Conservation (phyloP, 2,797 vertebrate genomes). For the Muraenolepis orangiensis region DNA sequence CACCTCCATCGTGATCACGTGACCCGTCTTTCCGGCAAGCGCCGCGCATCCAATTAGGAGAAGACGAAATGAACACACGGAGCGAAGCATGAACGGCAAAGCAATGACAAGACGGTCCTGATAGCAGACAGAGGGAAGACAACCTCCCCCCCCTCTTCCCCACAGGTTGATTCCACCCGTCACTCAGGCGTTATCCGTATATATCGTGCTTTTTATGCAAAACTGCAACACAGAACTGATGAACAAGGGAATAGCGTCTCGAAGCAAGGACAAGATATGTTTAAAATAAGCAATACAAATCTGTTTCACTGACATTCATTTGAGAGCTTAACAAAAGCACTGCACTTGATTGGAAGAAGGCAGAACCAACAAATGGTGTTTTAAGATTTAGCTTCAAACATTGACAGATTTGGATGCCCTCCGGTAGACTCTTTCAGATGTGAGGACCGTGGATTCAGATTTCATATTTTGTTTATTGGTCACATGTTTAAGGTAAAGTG, state of each 20-base stretch:
- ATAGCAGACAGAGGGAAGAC: conserved; percentile 9
- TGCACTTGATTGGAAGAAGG: background rate
- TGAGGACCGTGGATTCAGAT: no score
- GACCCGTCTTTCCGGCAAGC: conserved; percentile 33
- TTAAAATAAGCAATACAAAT: background rate
- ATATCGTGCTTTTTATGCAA: background rate
- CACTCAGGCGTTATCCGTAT: background rate
- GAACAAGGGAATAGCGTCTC: background rate
- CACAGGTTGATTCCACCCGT: background rate
- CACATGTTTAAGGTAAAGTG: no score
- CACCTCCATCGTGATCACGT: conserved; percentile 37
- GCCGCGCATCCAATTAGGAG: conserved; percentile 41
- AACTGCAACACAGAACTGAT: background rate
- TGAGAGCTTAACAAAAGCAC: background rate
- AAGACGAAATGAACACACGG: background rate
- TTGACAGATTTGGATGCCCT: no score
- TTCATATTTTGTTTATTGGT: no score
- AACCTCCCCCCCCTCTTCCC: background rate
- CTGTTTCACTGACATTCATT: background rate
- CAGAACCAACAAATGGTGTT: background rate
- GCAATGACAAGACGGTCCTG: conserved; percentile 20
- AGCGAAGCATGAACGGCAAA: background rate
- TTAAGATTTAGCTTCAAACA: background rate
- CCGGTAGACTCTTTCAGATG: no score
- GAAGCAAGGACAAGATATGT: background rate